These are phyloP conservation scores for Oryzias celebensis DNA, from an alignment of 2,113 vertebrate genomes.

Conservation along the genomic window DNA sequence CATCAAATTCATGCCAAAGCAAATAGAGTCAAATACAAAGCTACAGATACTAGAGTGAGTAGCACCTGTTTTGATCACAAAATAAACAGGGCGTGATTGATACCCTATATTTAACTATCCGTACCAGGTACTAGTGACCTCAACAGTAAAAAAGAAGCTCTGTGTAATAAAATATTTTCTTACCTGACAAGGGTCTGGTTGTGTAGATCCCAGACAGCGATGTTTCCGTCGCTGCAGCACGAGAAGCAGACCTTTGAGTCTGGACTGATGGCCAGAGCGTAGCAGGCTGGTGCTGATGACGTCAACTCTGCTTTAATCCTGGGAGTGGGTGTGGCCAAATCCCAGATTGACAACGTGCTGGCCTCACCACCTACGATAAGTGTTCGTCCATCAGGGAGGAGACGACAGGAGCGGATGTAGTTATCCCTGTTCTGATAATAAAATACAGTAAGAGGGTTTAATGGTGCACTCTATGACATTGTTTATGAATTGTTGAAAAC, in stretches of 20 bases:
- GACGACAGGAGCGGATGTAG: conserved; percentile 97
- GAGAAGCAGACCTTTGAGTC: conserved; percentile 99
- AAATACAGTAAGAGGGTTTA: background rate
- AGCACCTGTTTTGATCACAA: no score
- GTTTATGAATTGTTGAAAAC: no score
- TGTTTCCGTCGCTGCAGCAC: conserved; percentile 96
- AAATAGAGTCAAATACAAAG: no score
- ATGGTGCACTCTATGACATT: no score
- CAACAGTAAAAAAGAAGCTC: no score
- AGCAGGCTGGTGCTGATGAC: conserved; percentile 93
- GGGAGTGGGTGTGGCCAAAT: conserved; percentile 92
- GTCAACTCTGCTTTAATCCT: conserved; percentile 98
- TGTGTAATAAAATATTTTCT: conserved; percentile 16
- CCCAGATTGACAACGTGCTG: conserved; percentile 96
- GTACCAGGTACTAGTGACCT: no score
- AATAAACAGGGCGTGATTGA: no score
- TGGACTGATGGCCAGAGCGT: conserved; percentile 95
- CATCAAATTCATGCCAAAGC: no score
- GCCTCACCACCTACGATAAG: conserved; percentile 95
- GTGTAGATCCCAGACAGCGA: conserved; percentile 96
- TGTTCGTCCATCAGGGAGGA: conserved; percentile 93
- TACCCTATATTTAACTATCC: no score
- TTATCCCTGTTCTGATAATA: conserved; percentile 89
- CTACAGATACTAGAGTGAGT: no score
- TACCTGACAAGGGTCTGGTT: conserved; percentile 96